Evolutionary conservation across 2,113 vertebrate species (phyloP), one percentile per base, ranked within the genome.

Genomic region (Corapipo altera): DNA sequence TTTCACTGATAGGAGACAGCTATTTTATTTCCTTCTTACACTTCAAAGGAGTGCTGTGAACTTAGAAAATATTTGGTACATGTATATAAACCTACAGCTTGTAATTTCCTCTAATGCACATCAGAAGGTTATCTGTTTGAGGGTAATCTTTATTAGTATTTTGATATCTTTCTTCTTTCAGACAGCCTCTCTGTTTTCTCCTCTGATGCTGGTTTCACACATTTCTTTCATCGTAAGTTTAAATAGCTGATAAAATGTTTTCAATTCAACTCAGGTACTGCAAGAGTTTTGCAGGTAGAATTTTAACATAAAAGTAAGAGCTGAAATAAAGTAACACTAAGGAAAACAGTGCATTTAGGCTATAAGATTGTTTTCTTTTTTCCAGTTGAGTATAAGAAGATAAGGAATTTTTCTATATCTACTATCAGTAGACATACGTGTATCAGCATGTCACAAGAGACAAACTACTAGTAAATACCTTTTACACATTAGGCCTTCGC

Each of bases 21-120:
- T 76, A 61, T 91, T 89, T 88, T 43, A 86, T 92, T 92, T 97
- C 33, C 61, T 96, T 84, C 73, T 32, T 44, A 28, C 21, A 58
- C 18, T 92, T 86, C 55, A 90, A 67, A 91, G 37, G 32, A 90
- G 69, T 72, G 19, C 6, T 69, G 39, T 75, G 86, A 85, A 82
- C 52, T 48, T 75, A 18, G 15, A 87, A 88, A 85, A 57, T 69
- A 65, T 8, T 78, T 2, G 3, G 27, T 57, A 8, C 15, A 30
- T 41, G 33, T 33, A 44, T 41, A 37, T 55, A 84, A 81, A 81
- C 37, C 15, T 9, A 15, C 35, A 85, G 39, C n/a, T 78, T 84
- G 35, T 30, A 92, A 85, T 91, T 94, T 95, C 65, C 58, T 89
- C 39, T 91, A 78, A 75, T 74, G 30, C 6, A 10, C 14, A 72